Evolutionary conservation across 2,797 vertebrate species (phyloP).

Genomic region (Triplophysa bombifrons): DNA sequence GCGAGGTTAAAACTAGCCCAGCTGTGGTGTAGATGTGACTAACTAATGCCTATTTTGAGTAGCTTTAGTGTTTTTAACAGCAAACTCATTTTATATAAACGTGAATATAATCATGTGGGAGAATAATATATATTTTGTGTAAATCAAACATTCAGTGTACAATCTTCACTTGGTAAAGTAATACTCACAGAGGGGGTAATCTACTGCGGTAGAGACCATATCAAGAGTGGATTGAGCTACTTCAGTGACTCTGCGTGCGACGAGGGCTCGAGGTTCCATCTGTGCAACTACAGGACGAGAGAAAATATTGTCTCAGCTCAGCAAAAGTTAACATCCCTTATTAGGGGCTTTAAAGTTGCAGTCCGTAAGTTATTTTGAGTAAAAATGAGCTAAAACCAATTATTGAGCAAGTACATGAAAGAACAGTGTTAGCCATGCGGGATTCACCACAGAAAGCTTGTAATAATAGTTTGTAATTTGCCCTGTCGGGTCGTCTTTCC

Average conservation of each 20-base stretch:
- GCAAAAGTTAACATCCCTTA: neutral
- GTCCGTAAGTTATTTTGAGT: too few species aligned
- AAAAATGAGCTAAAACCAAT: too few species aligned
- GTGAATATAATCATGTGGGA: neutral
- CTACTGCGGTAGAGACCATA: slow-evolving; percentile 78
- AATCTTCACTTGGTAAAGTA: neutral
- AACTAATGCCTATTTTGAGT: too few species aligned
- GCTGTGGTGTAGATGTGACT: too few species aligned
- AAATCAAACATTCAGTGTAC: neutral
- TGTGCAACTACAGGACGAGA: slow-evolving; percentile 48
- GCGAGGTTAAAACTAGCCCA: neutral
- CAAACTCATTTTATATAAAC: neutral
- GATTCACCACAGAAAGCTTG: too few species aligned
- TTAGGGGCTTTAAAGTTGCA: neutral
- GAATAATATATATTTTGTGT: neutral
- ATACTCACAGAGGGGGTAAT: slow-evolving; percentile 83
- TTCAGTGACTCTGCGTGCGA: slow-evolving; percentile 82
- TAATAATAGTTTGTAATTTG: too few species aligned
- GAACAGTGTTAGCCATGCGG: too few species aligned
- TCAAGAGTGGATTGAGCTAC: slow-evolving; percentile 82
- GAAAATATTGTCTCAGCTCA: neutral
- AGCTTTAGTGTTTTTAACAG: neutral
- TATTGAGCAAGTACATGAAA: too few species aligned
- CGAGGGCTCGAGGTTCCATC: slow-evolving; percentile 74
- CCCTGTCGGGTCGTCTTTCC: too few species aligned